Percentiles rank a stretch among this genome's conserved stretches.
Evolutionary conservation across 1,140 invertebrate species (phyloP).

Genomic region (Pectinophora gossypiella): DNA sequence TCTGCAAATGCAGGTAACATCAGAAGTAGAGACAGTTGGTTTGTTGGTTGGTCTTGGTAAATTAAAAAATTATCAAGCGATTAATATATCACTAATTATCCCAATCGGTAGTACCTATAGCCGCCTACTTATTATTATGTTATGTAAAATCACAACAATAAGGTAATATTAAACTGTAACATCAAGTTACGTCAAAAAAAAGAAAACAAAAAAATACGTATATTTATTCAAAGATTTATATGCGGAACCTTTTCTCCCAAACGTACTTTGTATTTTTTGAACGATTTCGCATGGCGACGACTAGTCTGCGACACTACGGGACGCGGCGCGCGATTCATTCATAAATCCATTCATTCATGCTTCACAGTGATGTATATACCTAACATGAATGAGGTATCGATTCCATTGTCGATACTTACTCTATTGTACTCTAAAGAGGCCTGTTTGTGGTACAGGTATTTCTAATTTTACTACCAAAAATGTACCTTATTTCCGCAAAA

Average conservation of each 20-base stretch:
- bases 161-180: too few relatives aligned
- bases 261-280: constrained; percentile 20
- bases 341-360: constrained; percentile 34
- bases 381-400: neutral
- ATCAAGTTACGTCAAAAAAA: too few relatives aligned
- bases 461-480: neutral
- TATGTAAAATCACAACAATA: too few relatives aligned
- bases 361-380: constrained; percentile 18
- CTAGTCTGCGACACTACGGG: constrained; percentile 23
- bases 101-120: too few relatives aligned
- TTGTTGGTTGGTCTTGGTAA: too few relatives aligned
- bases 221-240: too few relatives aligned
- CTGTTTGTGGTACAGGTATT: neutral
- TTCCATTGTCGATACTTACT: constrained; percentile 13
- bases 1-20: too few relatives aligned
- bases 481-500: neutral
- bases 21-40: too few relatives aligned
- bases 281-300: constrained; percentile 25
- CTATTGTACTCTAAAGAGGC: constrained; percentile 13
- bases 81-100: too few relatives aligned
- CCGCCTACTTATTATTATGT: too few relatives aligned
- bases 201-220: too few relatives aligned
- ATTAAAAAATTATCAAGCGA: too few relatives aligned
- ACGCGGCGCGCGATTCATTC: constrained; percentile 29
- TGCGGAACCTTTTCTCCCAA: neutral